phyloP scores from a whole-genome alignment of 2,113 vertebrate genomes.

The Elachura formosa region DNA sequence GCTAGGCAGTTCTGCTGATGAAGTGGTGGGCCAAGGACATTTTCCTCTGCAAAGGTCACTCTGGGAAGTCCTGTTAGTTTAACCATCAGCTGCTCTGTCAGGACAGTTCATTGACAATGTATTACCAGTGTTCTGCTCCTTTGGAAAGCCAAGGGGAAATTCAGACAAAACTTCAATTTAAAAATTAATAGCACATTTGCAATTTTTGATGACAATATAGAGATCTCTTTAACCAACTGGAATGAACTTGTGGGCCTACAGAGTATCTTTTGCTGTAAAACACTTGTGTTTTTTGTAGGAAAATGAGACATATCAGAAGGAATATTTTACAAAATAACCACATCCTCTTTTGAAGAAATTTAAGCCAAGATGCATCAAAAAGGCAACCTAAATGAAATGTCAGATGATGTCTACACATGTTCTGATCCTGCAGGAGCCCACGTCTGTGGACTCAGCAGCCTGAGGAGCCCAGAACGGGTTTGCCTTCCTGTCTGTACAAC shows the following conservation, averaged over 20 bases:
- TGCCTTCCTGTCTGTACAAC: neutral
- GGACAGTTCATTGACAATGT: neutral
- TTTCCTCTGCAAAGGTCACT: neutral
- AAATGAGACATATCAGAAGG: neutral
- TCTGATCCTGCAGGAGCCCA: neutral
- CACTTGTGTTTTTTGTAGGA: rapidly evolving
- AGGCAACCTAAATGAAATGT: neutral
- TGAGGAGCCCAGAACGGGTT: neutral
- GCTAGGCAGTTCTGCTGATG: neutral
- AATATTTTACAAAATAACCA: neutral
- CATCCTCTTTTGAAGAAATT: neutral
- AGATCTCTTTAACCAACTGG: neutral
- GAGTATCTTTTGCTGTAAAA: neutral
- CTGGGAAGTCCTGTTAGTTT: neutral
- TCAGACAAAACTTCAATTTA: neutral
- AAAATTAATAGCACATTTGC: neutral
- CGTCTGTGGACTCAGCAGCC: neutral
- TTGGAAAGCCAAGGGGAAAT: neutral
- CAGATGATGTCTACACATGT: neutral
- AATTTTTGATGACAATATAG: neutral
- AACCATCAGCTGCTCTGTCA: neutral
- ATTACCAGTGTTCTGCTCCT: neutral
- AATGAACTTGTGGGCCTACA: neutral
- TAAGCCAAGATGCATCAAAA: neutral
- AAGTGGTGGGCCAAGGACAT: neutral